phyloP scores from a whole-genome alignment of 2,888 invertebrate genomes.

The Papilio elwesi region DNA sequence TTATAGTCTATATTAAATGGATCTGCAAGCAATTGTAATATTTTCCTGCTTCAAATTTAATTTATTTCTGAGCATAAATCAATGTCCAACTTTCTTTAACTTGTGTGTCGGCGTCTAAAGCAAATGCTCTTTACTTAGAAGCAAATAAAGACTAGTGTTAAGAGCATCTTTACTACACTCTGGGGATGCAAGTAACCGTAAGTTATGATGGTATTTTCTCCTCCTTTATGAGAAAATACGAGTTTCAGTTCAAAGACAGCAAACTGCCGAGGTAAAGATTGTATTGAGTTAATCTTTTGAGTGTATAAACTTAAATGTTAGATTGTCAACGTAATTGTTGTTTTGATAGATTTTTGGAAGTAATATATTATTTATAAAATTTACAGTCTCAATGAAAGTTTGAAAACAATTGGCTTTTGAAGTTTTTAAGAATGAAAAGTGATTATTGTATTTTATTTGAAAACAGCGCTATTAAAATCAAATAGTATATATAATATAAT shows the following conservation, averaged over 20 bases:
- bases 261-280: slow-evolving; percentile 37
- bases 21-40: not conserved
- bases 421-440: too few species aligned
- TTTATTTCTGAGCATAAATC: slow-evolving; percentile 29
- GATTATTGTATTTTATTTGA: too few species aligned
- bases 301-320: not conserved
- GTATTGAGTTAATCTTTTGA: slow-evolving; percentile 34
- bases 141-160: slow-evolving; percentile 83
- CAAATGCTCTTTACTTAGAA: slow-evolving; percentile 45
- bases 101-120: slow-evolving; percentile 39
- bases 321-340: not conserved
- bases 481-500: too few species aligned
- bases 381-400: too few species aligned
- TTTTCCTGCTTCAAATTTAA: slow-evolving; percentile 14
- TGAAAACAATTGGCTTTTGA: too few species aligned
- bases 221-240: slow-evolving; percentile 78
- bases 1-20: not conserved
- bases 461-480: too few species aligned
- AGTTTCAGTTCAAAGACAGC: slow-evolving; percentile 39
- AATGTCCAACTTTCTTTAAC: slow-evolving; percentile 38
- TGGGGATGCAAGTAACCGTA: slow-evolving; percentile 77
- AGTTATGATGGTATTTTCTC: slow-evolving; percentile 81
- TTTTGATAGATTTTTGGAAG: not conserved
- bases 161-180: slow-evolving; percentile 83
- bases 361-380: too few species aligned